Evolutionary conservation across 2,797 vertebrate species (phyloP), one percentile per base, ranked within the genome.

Genomic region (Propithecus deckenii): DNA sequence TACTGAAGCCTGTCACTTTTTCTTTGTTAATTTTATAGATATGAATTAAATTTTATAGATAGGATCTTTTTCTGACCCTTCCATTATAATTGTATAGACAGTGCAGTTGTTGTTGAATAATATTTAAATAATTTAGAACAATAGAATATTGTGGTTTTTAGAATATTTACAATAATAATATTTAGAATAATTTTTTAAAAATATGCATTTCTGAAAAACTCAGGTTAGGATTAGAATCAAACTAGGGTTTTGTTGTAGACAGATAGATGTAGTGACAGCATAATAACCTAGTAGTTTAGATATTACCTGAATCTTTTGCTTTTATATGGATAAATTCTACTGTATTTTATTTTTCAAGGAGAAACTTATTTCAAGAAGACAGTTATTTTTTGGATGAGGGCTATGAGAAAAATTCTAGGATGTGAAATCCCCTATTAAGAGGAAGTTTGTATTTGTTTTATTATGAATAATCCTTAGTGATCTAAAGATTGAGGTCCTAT

Each of bases 341-440:
- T 41, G 69, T 52, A 9, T 94, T 96, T 86, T 67, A 17, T 75
- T 97, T 94, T 96, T 85, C 80, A 85, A 69, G 76, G 41, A 94
- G 76, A 88, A 92, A 81, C n/a, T 85, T 85, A 92, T 10, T 96
- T 96, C 43, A 94, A 55, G 50, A 67, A 86, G 80, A 83, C 35
- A 52, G 74, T 81, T 96, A 69, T 90, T 92, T 95, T 6, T 71
- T 91, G 78, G 25, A 3, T 65, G 14, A 75, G 15, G 72, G 74
- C 52, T 81, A 76, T 43, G 46, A 85, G 35, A 63, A 76, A 81
- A 84, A 81, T 48, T 71, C 30, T 72, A 78, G 80, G n/a, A 79
- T 86, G 50, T 11, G 74, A 28, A 18, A 87, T 14, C 35, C 20
- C 23, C 9, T n/a, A 3, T 55, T 11, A 63, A 61, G 48, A 30